phyloP scores from a whole-genome alignment of 2,113 vertebrate species.

The Catharus fuscescens region DNA sequence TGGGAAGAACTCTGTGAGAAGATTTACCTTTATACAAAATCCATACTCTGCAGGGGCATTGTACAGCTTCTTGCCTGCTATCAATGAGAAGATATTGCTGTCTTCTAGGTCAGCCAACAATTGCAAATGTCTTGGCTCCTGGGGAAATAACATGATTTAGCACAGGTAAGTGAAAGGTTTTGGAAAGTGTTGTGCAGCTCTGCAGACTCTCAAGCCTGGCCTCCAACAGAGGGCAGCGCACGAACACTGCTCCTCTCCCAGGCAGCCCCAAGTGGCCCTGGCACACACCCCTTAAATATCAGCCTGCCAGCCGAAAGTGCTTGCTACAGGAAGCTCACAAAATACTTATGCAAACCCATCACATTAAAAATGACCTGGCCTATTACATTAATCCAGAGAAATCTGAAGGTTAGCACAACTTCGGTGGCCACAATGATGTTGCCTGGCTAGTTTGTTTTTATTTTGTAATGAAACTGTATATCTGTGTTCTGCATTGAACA shows the following conservation, averaged over 20 bases:
- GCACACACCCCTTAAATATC: background rate
- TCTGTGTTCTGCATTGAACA: background rate
- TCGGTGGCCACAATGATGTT: background rate
- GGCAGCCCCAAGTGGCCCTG: background rate
- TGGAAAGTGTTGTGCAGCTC: background rate
- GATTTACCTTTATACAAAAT: constrained; percentile 94
- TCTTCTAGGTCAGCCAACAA: constrained; percentile 93
- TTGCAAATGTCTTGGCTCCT: constrained; percentile 97
- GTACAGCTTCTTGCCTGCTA: constrained; percentile 89
- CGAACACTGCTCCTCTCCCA: background rate
- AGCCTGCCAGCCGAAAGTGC: background rate
- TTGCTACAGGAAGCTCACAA: background rate
- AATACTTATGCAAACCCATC: background rate
- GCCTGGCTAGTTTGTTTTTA: background rate
- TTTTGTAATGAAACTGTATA: background rate
- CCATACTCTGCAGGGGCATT: constrained; percentile 89
- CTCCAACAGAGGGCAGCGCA: constrained; percentile 30
- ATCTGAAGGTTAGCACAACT: background rate
- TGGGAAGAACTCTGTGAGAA: background rate
- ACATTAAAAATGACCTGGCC: background rate
- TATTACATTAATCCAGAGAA: background rate
- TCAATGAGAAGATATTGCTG: constrained; percentile 89
- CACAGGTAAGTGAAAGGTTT: background rate
- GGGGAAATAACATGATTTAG: background rate
- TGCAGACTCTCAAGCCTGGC: background rate